Base-by-base conservation (phyloP, 2,888 invertebrate species). In the Agriopis leucophaearia region DNA sequence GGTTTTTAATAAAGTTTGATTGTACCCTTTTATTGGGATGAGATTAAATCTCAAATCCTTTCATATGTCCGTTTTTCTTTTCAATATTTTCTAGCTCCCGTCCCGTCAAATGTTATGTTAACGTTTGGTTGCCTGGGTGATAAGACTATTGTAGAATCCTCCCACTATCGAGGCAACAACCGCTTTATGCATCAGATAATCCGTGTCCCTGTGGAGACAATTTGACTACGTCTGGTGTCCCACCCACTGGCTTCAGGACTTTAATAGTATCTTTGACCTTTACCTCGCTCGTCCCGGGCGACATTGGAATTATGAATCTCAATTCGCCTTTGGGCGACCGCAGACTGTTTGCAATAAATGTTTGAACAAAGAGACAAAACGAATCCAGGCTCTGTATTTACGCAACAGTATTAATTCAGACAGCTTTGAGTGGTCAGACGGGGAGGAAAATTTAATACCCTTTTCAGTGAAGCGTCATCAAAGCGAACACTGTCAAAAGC, bases 401-500 rank as follows among this genome's bases (percentile, higher is more conserved):
- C 82, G 79, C 81, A 81, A 84, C 80, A 80, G 83, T 85, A 89
- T 88, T 85, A 88, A 89, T 88, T 87, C 84, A 81, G 81, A 77
- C 78, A 81, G 83, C 84, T 88, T 82, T 85, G 83, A 88, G 82
- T 85, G 85, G 85, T 87, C 87, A 84, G 83, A 84, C 84, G 76
- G 76, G 79, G 88, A 87, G 85, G 85, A 86, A 88, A 91, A 88
- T 92, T 88, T 87, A 88, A 90, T 91, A 87, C 88, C 85, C 85
- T 85, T 84, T 84, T 83, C 81, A 84, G 80, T 81, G 80, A 80
- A 80, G 85, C 83, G 81, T 84, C 87, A 88, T 92, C 92, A 92
- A 93, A 92, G 92, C 82, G 88, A 88, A 83, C 82, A 87, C 87
- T 90, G 88, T 90, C 90, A 90, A 92, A 92, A 92, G 91, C 89